Evolutionary conservation across 2,888 invertebrate genomes (phyloP).

Genomic region (Zygaena filipendulae): DNA sequence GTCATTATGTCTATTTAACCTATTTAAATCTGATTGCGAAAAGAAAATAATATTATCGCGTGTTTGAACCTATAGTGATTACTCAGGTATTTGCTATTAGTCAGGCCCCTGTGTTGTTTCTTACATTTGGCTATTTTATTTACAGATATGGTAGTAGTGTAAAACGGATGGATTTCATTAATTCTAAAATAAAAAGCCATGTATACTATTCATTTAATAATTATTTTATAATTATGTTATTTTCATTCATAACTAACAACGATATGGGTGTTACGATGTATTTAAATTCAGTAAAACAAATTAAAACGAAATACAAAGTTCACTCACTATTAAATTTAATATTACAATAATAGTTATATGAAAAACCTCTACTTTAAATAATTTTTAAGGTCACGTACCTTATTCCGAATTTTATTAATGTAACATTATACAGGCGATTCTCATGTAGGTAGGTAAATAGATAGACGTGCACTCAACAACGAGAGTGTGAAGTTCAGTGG

Average conservation of each 20-base stretch:
- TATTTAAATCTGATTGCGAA: too few species aligned
- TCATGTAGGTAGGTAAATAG: conserved; percentile 52
- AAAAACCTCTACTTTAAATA: conserved; percentile 60
- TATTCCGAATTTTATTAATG: conserved; percentile 56
- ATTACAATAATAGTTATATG: conserved; percentile 64
- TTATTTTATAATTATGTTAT: conserved; percentile 70
- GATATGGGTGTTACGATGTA: conserved; percentile 69
- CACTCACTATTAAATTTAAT: conserved; percentile 69
- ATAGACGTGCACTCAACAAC: conserved; percentile 62
- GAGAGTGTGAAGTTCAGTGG: conserved; percentile 63
- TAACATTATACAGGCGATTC: conserved; percentile 43
- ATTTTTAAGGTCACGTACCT: conserved; percentile 61
- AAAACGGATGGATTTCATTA: too few species aligned
- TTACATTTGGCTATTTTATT: too few species aligned
- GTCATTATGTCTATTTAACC: too few species aligned
- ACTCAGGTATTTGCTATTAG: too few species aligned
- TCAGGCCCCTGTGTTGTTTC: too few species aligned
- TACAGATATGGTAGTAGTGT: too few species aligned
- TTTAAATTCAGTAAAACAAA: conserved; percentile 67
- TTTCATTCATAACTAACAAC: conserved; percentile 70
- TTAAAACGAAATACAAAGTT: conserved; percentile 67
- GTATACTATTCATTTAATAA: conserved; percentile 67
- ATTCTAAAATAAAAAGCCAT: conserved; percentile 50
- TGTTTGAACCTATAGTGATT: too few species aligned
- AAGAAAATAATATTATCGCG: too few species aligned